Evolutionary conservation across 2,113 vertebrate species (phyloP), one percentile per base, ranked within the genome.

Genomic region (Jaculus jaculus): DNA sequence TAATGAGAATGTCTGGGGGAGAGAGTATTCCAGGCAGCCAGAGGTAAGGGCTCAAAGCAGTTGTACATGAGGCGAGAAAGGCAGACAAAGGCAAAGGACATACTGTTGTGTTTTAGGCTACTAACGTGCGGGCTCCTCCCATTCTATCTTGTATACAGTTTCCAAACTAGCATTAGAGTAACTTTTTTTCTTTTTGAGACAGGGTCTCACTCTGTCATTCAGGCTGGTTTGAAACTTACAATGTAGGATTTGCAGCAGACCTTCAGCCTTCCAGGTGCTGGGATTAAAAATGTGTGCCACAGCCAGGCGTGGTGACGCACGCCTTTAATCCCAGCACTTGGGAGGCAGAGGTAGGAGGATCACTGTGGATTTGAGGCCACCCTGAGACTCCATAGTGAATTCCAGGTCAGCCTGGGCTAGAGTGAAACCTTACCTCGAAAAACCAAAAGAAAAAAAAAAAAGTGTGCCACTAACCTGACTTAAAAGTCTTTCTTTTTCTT

Each of bases 71-170:
- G 32, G 18, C 51, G 77, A 21, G 60, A 79, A 91, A 54, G 23
- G 26, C 72, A 61, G 65, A 13, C 20, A 9, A 15, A 42, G 21
- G 16, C 20, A 9, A 15, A 42, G 21, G 16, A 24, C 26, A 79
- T 0, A 39, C 10, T 37, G 71, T 47, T 47, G 42, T 47, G 21
- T 72, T 73, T 30, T 10, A 85, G 84, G 63, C 42, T 63, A 69
- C 54, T 42, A 77, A 88, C 42, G 39, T 88, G 42, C 63, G 68
- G 58, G 32, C 63, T 63, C 66, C 23, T 74, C 73, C 28, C 39
- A 75, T 28, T 80, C 58, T n/a, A 92, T n/a, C 75, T 89, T 72
- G 60, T 88, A 87, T 23, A 58, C 20, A 74, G 34, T 92, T 83
- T 65, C 51, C 85, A 65, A 87, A 86, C 74, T 61, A 83, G 20